Percentiles rank a stretch among this genome's conserved stretches.
Evolutionary conservation across 2,797 vertebrate species (phyloP).

Genomic region (Helarctos malayanus): DNA sequence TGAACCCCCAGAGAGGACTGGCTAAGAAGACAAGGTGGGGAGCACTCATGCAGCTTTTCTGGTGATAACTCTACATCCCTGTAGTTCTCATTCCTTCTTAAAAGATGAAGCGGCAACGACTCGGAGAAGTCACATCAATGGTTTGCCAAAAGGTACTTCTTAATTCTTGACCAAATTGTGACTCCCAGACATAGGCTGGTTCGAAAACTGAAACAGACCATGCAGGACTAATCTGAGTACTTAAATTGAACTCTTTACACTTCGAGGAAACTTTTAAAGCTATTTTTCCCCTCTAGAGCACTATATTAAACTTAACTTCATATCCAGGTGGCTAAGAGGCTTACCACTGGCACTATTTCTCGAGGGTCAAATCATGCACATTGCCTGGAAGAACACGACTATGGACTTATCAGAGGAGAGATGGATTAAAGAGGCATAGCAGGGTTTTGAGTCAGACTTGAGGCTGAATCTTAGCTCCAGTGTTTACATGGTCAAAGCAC

Average conservation of each 20-base stretch:
- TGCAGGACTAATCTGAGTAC: not conserved
- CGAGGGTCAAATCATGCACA: not conserved
- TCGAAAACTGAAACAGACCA: not conserved
- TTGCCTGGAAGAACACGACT: not conserved
- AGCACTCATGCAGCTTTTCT: not conserved
- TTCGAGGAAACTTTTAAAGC: not conserved
- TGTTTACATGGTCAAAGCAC: not conserved
- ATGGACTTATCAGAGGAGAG: not conserved
- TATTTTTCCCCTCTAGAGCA: not conserved
- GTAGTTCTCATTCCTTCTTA: not conserved
- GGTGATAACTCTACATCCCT: not conserved
- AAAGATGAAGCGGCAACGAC: not conserved
- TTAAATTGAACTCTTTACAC: not conserved
- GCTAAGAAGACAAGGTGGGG: not conserved
- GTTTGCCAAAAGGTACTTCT: not conserved
- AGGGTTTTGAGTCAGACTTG: not conserved
- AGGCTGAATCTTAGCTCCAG: not conserved
- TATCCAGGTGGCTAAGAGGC: not conserved
- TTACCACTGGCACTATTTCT: not conserved
- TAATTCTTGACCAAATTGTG: conserved; percentile 22
- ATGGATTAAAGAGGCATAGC: not conserved
- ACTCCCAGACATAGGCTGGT: not conserved
- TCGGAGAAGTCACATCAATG: not conserved
- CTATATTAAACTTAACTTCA: not conserved
- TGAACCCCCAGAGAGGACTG: not conserved